These are phyloP conservation scores for Vidua chalybeata DNA, from an alignment of 2,113 vertebrate genomes.

Conservation along the genomic window DNA sequence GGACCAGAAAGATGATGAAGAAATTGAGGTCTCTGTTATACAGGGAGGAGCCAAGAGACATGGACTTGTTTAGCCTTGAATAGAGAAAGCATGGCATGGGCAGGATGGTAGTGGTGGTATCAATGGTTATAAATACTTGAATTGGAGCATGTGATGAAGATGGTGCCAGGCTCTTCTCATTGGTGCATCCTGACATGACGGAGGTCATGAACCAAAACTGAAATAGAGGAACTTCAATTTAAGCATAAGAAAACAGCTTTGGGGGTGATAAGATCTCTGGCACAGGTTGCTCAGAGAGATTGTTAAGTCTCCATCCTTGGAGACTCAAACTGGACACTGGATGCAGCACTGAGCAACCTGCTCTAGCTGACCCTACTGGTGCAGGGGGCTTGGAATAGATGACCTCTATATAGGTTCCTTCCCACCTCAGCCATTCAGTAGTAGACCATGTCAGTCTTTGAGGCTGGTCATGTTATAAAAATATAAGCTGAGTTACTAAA, in stretches of 20 bases:
- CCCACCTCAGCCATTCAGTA: not conserved
- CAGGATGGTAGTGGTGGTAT: not conserved
- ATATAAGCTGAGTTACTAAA: not conserved
- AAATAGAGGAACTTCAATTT: not conserved
- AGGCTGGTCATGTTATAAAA: not conserved
- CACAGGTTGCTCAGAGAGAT: not conserved
- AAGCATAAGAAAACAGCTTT: not conserved
- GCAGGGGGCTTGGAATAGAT: not conserved
- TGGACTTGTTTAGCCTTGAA: not conserved
- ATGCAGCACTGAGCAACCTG: not conserved
- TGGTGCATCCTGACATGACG: not conserved
- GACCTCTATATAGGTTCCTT: not conserved
- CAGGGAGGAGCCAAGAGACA: not conserved
- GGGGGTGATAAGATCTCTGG: not conserved
- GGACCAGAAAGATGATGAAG: not conserved
- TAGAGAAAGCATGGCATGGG: fast-evolving
- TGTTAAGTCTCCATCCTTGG: not conserved
- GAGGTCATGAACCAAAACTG: not conserved
- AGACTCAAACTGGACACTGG: not conserved
- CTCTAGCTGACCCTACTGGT: not conserved
- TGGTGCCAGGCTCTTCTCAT: not conserved
- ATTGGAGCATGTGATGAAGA: not conserved
- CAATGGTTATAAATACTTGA: not conserved
- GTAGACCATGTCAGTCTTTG: not conserved
- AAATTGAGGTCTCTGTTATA: not conserved